These are phyloP conservation scores for Keiferia lycopersicella DNA, from an alignment of 2,888 invertebrate species.

Conservation along the genomic window DNA sequence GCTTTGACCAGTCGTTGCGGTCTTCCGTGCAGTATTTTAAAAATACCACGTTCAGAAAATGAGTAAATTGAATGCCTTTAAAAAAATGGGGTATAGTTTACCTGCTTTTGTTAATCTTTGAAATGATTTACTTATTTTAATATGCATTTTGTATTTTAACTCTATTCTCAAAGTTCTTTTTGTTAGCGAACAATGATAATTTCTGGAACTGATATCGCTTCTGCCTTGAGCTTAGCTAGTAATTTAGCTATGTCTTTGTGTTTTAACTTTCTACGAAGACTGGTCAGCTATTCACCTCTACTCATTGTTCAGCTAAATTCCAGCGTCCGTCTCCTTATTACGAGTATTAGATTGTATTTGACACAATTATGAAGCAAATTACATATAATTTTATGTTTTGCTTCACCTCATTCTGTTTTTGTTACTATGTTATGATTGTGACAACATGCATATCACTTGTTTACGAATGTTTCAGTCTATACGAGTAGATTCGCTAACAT, in stretches of 20 bases:
- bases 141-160: neutral
- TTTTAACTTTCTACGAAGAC: neutral
- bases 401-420: neutral
- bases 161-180: neutral
- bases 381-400: conserved; percentile 12
- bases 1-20: too few relatives aligned
- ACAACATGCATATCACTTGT: neutral
- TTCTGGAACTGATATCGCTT: neutral
- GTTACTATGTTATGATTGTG: conserved; percentile 12
- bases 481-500: neutral
- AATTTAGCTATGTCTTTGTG: neutral
- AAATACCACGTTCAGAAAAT: too few relatives aligned
- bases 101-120: neutral
- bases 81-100: conserved; percentile 2
- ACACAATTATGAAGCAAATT: neutral
- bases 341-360: neutral
- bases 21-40: too few relatives aligned
- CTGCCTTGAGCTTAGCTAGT: neutral
- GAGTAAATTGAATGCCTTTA: too few relatives aligned
- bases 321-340: neutral
- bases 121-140: neutral
- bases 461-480: neutral
- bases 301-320: conserved; percentile 7
- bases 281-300: neutral
- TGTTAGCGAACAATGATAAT: neutral